Evolutionary conservation across 2,888 invertebrate species (phyloP).

Genomic region (Lomographa bimaculata): DNA sequence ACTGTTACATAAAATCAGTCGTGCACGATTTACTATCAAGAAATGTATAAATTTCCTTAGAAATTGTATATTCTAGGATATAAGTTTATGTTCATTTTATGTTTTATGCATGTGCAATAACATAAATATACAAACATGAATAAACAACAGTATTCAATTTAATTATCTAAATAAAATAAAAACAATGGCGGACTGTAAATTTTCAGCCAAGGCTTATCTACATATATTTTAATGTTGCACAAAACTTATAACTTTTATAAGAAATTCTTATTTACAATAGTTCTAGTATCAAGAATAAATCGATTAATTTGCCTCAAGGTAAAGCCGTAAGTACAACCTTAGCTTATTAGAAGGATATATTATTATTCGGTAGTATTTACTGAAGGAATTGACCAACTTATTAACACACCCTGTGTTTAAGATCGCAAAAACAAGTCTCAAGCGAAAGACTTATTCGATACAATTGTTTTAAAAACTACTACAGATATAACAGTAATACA

Average conservation of each 20-base stretch:
- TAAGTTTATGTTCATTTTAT: too few relatives aligned
- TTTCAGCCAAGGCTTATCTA: constrained; percentile 10
- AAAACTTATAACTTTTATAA: constrained; percentile 45
- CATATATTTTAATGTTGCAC: constrained; percentile 39
- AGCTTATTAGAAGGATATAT: constrained; percentile 38
- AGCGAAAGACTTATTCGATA: too few relatives aligned
- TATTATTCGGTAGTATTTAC: constrained; percentile 3
- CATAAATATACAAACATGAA: not conserved
- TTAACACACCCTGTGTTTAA: constrained; percentile 4
- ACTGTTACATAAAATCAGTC: constrained; percentile 56
- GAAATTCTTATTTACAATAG: constrained; percentile 73
- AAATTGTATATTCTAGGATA: too few relatives aligned
- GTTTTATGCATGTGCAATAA: too few relatives aligned
- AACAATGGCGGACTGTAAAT: constrained; percentile 35
- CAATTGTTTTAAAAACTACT: too few relatives aligned
- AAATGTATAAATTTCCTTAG: too few relatives aligned
- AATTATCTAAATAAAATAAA: constrained; percentile 1
- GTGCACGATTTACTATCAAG: constrained; percentile 40
- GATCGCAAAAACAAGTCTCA: too few relatives aligned
- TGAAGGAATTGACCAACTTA: too few relatives aligned
- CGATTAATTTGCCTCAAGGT: constrained; percentile 46
- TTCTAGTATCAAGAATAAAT: constrained; percentile 75
- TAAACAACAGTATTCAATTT: too few relatives aligned
- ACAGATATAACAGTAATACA: too few relatives aligned
- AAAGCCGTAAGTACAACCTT: constrained; percentile 55